Base-by-base conservation (phyloP, 37 sponge, comb jelly and placozoan genomes). In the Cliona cf. orientalis region DNA sequence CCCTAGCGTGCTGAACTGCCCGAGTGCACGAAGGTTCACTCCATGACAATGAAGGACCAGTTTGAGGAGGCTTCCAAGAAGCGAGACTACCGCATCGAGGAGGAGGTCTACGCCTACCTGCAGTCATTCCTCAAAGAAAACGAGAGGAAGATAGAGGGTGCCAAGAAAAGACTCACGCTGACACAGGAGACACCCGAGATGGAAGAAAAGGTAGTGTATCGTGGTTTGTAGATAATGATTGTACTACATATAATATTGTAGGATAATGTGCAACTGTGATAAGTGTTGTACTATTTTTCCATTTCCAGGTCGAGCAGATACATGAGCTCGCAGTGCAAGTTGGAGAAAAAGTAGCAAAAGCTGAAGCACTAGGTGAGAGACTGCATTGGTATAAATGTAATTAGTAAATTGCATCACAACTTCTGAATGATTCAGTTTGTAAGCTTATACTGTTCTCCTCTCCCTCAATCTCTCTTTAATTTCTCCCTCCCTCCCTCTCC, bases 281-380 rank as follows among this genome's bases (percentile, higher is more conserved):
- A 49, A 17, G 17, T 49, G 55, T 19, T 49, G 55, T 17, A 19
- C 17, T 49, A 17, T 28, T 5, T 66, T 33, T 12, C 45, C 70
- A 35, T 19, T 1, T 82, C 7, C 28, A 93, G 90, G 83, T 87
- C 12, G 84, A 96, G 42, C 86, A 91, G 79, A 93, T 96, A 34
- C 94, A 93, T 60, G 94, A 90, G 34, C 58, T 93, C 21, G 96
- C 91, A 39, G 92, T 93, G 0, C 94, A 95, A 69, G 93, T 98
- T 56, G 99, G 99, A 78, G 91, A 95, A 81, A 95, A 95, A 42
- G 89, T 98, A n/a, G 90, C 99, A 1, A 91, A 93, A 45, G 93
- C 99, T 29, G 99, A 98, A 64, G 81, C 89, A 38, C 73, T 98
- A 0, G 99, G 97, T 95, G 23, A 77, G 92, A 62, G 5, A 31